phyloP scores from a whole-genome alignment of 2,113 vertebrate species.

The Pseudois nayaur region DNA sequence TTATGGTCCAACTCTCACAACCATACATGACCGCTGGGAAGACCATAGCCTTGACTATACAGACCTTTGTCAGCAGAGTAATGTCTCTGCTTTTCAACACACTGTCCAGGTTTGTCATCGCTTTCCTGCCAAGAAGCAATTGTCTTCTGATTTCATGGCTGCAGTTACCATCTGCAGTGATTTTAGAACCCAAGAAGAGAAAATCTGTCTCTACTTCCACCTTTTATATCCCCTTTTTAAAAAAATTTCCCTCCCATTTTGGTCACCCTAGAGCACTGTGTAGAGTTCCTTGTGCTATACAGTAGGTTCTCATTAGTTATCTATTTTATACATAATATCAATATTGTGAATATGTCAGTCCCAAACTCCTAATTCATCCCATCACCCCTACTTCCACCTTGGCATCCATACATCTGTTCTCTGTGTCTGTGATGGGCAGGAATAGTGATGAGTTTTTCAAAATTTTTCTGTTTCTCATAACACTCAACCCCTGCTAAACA shows the following conservation, averaged over 20 bases:
- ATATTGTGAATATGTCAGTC: not conserved
- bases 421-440: not conserved
- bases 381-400: not conserved
- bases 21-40: not conserved
- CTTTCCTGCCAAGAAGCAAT: not conserved
- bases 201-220: not conserved
- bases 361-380: not conserved
- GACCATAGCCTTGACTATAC: not conserved
- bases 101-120: not conserved
- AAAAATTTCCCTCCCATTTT: not conserved
- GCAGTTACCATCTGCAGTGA: not conserved
- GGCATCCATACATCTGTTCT: not conserved
- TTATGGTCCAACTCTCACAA: not conserved
- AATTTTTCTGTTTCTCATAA: not conserved
- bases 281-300: not conserved
- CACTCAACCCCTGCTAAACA: not conserved
- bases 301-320: not conserved
- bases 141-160: not conserved
- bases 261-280: not conserved
- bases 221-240: rapidly evolving
- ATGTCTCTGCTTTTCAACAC: not conserved
- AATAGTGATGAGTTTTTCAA: not conserved
- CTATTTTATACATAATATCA: not conserved
- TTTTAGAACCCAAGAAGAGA: not conserved
- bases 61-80: not conserved